Evolutionary conservation across 2,888 invertebrate genomes (phyloP).

Genomic region (Protophormia terraenovae): DNA sequence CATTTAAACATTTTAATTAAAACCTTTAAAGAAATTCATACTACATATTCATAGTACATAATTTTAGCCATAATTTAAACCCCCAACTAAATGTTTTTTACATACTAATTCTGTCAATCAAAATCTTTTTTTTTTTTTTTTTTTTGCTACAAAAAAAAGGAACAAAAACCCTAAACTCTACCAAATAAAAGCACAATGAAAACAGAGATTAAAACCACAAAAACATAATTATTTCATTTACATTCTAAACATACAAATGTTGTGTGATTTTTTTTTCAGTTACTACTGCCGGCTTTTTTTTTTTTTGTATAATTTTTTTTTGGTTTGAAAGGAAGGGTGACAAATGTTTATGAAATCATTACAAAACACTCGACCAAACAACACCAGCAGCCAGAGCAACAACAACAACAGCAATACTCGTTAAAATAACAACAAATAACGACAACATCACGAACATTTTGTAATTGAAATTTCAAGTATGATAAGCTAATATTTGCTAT

Average conservation of each 20-base stretch:
- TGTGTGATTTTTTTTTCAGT: neutral
- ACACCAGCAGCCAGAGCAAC: neutral
- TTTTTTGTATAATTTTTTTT: neutral
- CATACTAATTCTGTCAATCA: constrained; percentile 36
- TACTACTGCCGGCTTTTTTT: too few species aligned
- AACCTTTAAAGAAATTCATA: neutral
- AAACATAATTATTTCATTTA: constrained; percentile 64
- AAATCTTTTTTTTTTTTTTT: neutral
- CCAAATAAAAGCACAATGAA: neutral
- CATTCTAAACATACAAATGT: constrained; percentile 45
- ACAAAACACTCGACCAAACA: constrained; percentile 13
- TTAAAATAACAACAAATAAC: constrained; percentile 1
- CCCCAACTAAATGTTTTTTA: constrained; percentile 5
- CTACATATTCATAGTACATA: constrained; percentile 2
- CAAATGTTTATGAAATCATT: constrained; percentile 56
- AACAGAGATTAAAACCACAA: constrained; percentile 37
- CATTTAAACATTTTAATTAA: neutral
- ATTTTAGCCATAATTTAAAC: neutral
- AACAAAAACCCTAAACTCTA: neutral
- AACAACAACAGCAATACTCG: neutral
- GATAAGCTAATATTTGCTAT: constrained; percentile 65
- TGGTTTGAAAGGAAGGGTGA: neutral
- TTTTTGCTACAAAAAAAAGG: neutral
- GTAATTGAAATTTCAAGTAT: constrained; percentile 65
- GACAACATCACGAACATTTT: constrained; percentile 18